Evolutionary conservation across 2,113 vertebrate genomes (phyloP).

Genomic region (Alaudala cheleensis): DNA sequence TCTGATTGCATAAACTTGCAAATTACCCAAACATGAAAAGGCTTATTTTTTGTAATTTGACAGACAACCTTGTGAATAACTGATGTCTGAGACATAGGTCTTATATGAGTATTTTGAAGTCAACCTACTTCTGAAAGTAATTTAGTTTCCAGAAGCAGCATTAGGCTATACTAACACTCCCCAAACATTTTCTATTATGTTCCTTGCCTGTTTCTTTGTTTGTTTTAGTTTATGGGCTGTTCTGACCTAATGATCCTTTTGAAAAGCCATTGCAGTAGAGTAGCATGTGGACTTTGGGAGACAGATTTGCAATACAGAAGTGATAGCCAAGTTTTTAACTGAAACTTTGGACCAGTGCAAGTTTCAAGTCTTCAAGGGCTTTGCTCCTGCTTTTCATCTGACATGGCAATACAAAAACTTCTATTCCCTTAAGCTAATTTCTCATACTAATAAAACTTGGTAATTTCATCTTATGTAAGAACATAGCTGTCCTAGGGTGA

Average conservation of each 20-base stretch:
- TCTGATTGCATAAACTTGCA: neutral
- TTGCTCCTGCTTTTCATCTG: neutral
- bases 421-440: neutral
- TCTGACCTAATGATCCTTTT: neutral
- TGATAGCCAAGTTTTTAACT: neutral
- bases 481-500: no score
- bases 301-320: neutral
- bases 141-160: neutral
- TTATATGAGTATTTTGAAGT: neutral
- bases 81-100: neutral
- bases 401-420: neutral
- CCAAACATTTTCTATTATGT: neutral
- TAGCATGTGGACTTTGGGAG: neutral
- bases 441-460: neutral
- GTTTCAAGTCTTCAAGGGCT: neutral
- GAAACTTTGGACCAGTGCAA: neutral
- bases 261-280: neutral
- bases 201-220: neutral
- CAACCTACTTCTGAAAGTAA: neutral
- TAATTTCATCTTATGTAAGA: neutral
- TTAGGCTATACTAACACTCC: neutral
- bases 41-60: neutral
- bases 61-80: neutral
- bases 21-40: neutral
- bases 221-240: neutral